These are phyloP conservation scores for Rhagophthalmus giganteus DNA, from an alignment of 2,888 invertebrate species.

Conservation along the genomic window DNA sequence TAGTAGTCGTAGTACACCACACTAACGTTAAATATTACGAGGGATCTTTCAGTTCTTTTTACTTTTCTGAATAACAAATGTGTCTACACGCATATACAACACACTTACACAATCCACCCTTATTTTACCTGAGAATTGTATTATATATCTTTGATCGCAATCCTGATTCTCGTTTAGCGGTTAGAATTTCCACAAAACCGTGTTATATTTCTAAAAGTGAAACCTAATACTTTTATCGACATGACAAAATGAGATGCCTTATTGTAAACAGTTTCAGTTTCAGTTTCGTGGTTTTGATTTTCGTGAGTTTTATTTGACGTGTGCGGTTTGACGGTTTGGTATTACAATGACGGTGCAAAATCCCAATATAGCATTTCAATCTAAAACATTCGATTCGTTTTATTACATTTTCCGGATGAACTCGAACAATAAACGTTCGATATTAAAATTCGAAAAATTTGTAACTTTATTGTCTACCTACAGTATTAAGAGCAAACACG, in stretches of 20 bases:
- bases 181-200: conserved; percentile 15
- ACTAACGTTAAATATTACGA: conserved; percentile 10
- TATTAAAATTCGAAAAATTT: too few species aligned
- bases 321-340: conserved; percentile 19
- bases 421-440: too few species aligned
- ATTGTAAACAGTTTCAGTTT: conserved; percentile 21
- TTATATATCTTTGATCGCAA: too few species aligned
- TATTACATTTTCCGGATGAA: too few species aligned
- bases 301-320: conserved; percentile 23
- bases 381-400: background rate
- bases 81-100: too few species aligned
- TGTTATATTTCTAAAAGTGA: conserved; percentile 21
- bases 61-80: conserved; percentile 3
- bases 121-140: too few species aligned
- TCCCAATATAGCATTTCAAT: background rate
- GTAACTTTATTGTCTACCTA: too few species aligned
- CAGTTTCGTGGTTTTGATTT: conserved; percentile 22
- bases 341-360: background rate
- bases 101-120: too few species aligned
- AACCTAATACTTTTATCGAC: conserved; percentile 27
- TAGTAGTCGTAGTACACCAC: too few species aligned
- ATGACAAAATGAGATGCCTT: conserved; percentile 22
- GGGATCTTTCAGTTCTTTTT: background rate
- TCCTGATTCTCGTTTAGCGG: conserved; percentile 6
- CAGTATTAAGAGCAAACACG: too few species aligned